phyloP scores from a whole-genome alignment of 1,140 invertebrate genomes.

The Meloidogyne floridensis region DNA sequence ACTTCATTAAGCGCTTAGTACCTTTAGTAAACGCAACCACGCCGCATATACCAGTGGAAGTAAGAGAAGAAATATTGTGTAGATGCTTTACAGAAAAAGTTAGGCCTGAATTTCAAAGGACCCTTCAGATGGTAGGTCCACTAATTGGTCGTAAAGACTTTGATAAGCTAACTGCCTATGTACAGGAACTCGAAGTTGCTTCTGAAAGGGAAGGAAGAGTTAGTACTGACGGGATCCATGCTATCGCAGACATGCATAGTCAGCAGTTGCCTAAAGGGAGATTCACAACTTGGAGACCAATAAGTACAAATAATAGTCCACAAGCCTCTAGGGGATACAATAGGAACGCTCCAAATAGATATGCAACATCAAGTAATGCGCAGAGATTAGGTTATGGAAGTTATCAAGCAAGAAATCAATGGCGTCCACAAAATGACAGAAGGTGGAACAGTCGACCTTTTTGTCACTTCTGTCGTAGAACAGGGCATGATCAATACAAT shows the following conservation, averaged over 20 bases:
- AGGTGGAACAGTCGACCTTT: neutral
- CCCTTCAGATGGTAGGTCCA: neutral
- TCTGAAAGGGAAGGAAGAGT: neutral
- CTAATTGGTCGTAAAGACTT: too few species aligned
- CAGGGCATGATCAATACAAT: conserved; percentile 8
- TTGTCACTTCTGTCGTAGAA: neutral
- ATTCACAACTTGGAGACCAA: neutral
- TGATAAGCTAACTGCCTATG: too few species aligned
- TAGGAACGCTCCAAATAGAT: too few species aligned
- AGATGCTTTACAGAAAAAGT: conserved; percentile 2
- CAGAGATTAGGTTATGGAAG: neutral
- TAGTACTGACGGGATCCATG: neutral
- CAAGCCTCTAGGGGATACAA: neutral
- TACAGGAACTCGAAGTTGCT: neutral
- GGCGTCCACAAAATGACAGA: neutral
- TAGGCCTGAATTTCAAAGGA: conserved; percentile 24
- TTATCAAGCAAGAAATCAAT: neutral
- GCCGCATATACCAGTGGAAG: too few species aligned
- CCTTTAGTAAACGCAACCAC: too few species aligned
- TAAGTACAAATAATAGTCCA: neutral
- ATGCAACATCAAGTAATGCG: too few species aligned
- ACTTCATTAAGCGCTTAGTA: too few species aligned
- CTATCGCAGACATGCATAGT: neutral
- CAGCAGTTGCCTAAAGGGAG: neutral
- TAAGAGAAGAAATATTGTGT: too few species aligned